Base-by-base conservation (phyloP, 2,797 vertebrate species). In the Picus viridis region DNA sequence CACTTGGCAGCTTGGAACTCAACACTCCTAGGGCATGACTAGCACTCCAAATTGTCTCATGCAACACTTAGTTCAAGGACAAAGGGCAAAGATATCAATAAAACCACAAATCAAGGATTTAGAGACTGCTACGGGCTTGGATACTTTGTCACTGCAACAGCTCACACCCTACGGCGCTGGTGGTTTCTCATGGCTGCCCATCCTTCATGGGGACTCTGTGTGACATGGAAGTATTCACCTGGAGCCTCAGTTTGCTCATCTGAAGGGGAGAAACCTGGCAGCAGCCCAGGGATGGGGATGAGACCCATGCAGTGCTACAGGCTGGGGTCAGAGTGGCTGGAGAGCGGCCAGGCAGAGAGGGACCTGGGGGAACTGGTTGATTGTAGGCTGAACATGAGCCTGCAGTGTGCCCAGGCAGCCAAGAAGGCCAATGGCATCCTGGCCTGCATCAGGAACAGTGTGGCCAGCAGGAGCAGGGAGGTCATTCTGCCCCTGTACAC, bases 121-220 rank as follows among this genome's bases (percentile, higher is more conserved):
- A 3, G 7, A 41, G 34, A 34, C 26, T 67, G 6, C 59, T 72
- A 59, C 41, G 41, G 18, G 27, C 61, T 89, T 51, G 59, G 30
- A 27, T 23, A 22, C 4, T 11, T 62, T 26, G 34, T 20, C 16
- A 2, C 22, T 8, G 16, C 56, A 67, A 51, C 30, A 49, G 45
- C 56, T 78, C 15, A 0, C 9, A 22, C 6, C 18, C 32, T 8
- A 4, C 0, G 2, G 53, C 41, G 10, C 20, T 19, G 16, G 1
- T 2, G 51, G 56, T 47, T 54, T 56, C 22, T 41, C 56, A 18
- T 3, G 26, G 26, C 15, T 69, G 30, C 45, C 41, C 54, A 43
- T 17, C 64, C 67, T 53, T 62, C 3, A 0, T 16, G 29, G 20
- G 26, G 70, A 71, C 34, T 9, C 34, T 17, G 18, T 1, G 7